Base-by-base conservation (phyloP, 2,888 invertebrate genomes). In the Ernsta delagoae region DNA sequence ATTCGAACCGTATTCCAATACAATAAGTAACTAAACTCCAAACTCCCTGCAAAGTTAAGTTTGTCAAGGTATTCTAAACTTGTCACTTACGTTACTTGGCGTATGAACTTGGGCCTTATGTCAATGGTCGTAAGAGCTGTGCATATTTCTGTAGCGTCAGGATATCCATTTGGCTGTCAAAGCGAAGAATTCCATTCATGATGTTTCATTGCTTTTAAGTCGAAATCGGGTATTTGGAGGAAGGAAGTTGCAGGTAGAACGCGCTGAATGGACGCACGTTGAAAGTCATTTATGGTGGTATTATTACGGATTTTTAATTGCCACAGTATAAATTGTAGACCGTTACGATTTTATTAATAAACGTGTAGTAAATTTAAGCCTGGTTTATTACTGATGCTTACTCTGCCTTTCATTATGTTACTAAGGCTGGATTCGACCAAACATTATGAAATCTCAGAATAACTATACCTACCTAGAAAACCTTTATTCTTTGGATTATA, bases 161-260 rank as follows among this genome's bases (percentile, higher is more conserved):
- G 83, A 85, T 85, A 83, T 83, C 87, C 86, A 87, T 89, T 88
- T 86, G 86, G 79, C 85, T 89, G 90, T 90, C 90, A 89, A 83
- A 75, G 77, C 74, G 70, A 75, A 87, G 92, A 92, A 92, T 92
- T 90, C 88, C 87, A 88, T 89, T 91, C 86, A 82, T 70, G 79
- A 82, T 70, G 79, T 53, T 50, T 24, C 53, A 53, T 24, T 53
- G 9, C 53, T 4, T 24, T 53, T 24, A 24, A 53, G 24, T 24
- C 53, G 53, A 53, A 24, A 53, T 53, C 53, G 53, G 53, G 89
- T 91, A 90, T 92, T 87, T 76, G 86, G 80, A 92, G 92, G 92
- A 92, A 92, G 92, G 92, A 92, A 92, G 92, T 91, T 81, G 89
- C 92, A 92, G 92, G 92, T 92, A 92, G 77, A 79, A 80, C 86